Evolutionary conservation across 2,113 vertebrate species (phyloP).

Genomic region (Synodontis membranacea): DNA sequence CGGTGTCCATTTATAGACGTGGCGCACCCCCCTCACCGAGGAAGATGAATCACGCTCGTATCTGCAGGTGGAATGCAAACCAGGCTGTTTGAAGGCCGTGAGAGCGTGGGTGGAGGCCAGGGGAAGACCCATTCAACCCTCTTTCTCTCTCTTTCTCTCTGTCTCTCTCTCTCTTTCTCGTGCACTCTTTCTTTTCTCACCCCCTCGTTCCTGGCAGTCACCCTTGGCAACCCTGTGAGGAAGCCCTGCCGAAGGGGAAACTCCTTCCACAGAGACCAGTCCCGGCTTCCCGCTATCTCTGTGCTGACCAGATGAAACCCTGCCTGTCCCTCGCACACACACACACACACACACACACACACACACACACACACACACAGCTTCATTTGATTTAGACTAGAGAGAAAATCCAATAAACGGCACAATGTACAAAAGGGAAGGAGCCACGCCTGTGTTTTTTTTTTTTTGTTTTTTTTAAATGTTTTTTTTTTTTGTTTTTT

Average conservation of each 20-base stretch:
- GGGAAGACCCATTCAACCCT: conserved; percentile 60
- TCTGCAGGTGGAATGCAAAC: conserved; percentile 65
- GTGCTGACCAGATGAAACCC: conserved; percentile 50
- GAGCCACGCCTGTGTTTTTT: not conserved
- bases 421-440: not conserved
- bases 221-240: conserved; percentile 56
- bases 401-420: conserved; percentile 29
- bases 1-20: conserved; percentile 57
- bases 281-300: conserved; percentile 25
- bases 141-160: conserved; percentile 28
- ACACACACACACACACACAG: conserved; percentile 13
- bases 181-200: not conserved
- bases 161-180: conserved; percentile 16
- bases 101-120: conserved; percentile 52
- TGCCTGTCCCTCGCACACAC: conserved; percentile 34
- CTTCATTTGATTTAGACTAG: conserved; percentile 41
- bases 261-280: conserved; percentile 69
- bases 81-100: conserved; percentile 56
- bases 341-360: conserved; percentile 11
- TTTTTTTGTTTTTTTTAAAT: not conserved
- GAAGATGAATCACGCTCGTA: conserved; percentile 60
- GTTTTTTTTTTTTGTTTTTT: not conserved
- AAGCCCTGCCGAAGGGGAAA: conserved; percentile 70
- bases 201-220: conserved; percentile 61
- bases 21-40: conserved; percentile 38